Base-by-base conservation (phyloP, 2,888 invertebrate species). In the Gortyna flavago region DNA sequence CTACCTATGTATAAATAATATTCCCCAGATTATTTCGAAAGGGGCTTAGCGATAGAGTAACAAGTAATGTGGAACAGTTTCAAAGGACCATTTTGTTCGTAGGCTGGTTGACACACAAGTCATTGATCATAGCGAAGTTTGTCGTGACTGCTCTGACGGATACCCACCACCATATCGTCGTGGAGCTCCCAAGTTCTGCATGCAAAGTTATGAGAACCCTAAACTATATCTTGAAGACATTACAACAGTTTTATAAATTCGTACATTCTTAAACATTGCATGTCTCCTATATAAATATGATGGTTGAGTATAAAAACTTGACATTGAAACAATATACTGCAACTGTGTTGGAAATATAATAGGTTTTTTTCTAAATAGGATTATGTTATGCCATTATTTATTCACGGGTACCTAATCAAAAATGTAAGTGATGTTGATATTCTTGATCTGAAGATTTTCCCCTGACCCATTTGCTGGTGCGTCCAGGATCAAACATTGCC, bases 121-220 rank as follows among this genome's bases (percentile, higher is more conserved):
- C 54, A 83, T 86, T 81, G 79, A 79, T 87, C 80, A 85, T 54
- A 65, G 69, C 68, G 51, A 77, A 75, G 75, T 67, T 75, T 77
- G 75, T 62, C 70, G 67, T 76, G 72, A 70, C 75, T 80, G 67
- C 38, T 78, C 38, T 73, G 72, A 77, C 57, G 62, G 48, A 38
- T 72, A 66, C 48, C 44, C 44, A 44, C 44, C 44, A 44, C 74
- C 76, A 65, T 74, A 75, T 62, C 69, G 48, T 75, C 72, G 68
- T 64, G 66, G 62, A 68, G 51, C 57, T 64, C 44, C 72, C 54
- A 69, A 79, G 68, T 70, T 67, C 65, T 72, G 78, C 54, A 76
- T 86, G 65, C 78, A 67, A 79, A 81, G 66, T 79, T 75, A 72
- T n/a, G 32, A 75, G 57, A 66, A 73, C 65, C 61, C 48, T 79